These are phyloP conservation scores for Pilophorus perplexus DNA, from an alignment of 2,888 invertebrate species.

Conservation along the genomic window DNA sequence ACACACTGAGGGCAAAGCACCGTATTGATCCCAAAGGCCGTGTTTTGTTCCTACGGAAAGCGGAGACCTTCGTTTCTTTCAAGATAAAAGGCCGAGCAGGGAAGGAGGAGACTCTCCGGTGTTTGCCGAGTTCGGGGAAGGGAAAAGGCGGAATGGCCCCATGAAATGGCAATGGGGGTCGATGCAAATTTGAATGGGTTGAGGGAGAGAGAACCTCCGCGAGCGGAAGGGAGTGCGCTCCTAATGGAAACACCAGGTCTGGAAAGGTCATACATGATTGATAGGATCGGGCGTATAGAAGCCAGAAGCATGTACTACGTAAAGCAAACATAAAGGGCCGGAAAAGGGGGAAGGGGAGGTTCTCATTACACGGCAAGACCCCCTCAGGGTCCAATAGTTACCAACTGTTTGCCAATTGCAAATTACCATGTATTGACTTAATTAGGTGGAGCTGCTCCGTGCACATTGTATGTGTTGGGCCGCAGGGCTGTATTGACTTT, in stretches of 20 bases:
- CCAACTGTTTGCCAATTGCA: constrained; percentile 43
- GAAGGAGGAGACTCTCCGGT: not conserved
- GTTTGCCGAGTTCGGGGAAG: constrained; percentile 16
- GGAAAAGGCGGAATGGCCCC: constrained; percentile 25
- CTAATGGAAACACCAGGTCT: constrained; percentile 31
- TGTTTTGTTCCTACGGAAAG: too few species aligned
- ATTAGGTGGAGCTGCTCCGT: constrained; percentile 38
- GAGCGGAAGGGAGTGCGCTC: not conserved
- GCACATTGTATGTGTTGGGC: constrained; percentile 37
- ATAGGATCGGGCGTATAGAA: constrained; percentile 30
- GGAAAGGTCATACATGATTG: constrained; percentile 36
- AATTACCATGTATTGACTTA: constrained; percentile 45
- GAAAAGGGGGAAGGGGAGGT: constrained; percentile 1
- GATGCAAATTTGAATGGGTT: constrained; percentile 25
- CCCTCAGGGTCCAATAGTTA: constrained; percentile 28
- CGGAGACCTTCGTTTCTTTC: too few species aligned
- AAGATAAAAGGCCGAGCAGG: constrained; percentile 5
- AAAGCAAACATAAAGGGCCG: constrained; percentile 21
- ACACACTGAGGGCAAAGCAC: too few species aligned
- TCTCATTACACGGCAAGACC: constrained; percentile 19
- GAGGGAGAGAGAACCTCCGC: not conserved
- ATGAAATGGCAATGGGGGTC: constrained; percentile 26
- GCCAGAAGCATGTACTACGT: constrained; percentile 23
- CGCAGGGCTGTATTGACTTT: constrained; percentile 20
- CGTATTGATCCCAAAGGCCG: too few species aligned